Evolutionary conservation across 1,140 invertebrate genomes (phyloP), one percentile per base, ranked within the genome.

Genomic region (Leptopilina boulardi): DNA sequence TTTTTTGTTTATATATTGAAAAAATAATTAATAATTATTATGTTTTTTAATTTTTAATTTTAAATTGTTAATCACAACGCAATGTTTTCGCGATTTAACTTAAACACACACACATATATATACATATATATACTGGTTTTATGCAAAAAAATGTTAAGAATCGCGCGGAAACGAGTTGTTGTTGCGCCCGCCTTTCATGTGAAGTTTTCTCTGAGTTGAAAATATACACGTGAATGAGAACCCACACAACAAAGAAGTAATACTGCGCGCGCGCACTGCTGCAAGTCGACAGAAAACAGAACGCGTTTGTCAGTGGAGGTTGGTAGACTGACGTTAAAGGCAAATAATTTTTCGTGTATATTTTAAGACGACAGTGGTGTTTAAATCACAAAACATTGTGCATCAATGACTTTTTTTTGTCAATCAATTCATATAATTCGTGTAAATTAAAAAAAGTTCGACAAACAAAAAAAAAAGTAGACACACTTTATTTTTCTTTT

Each of bases 281-380:
- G 54, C 42, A 54, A 73, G 13, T 21, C 38, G 11, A 66, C 59
- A 26, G 26, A 66, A 66, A 23, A 66, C 59, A 66, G 59, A 66
- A 66, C 77, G 74, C 82, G 59, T 74, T 73, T 66, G 77, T 77
- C 83, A 87, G 87, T 86, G 80, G 81, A 77, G 74, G 21, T 84
- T 84, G 77, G 81, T 11, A 80, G 82, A 81, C 80, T 80, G 78
- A 74, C 78, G 81, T 73, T 66, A 30, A n/a, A n/a, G 59, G 23
- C 23, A n/a, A 30, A 66, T 23, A n/a, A 30, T 66, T 66, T 30
- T 66, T 9, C 26, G 51, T 21, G 56, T 66, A 5, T n/a, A 51
- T 18, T 66, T 30, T 9, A 34, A 4, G 13, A n/a, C 26, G 21
- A 59, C 21, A 26, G 21, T 59, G 56, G n/a, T 13, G 51, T 13